Conservation (phyloP, 2,113 vertebrate genomes). For the Microcebus murinus region DNA sequence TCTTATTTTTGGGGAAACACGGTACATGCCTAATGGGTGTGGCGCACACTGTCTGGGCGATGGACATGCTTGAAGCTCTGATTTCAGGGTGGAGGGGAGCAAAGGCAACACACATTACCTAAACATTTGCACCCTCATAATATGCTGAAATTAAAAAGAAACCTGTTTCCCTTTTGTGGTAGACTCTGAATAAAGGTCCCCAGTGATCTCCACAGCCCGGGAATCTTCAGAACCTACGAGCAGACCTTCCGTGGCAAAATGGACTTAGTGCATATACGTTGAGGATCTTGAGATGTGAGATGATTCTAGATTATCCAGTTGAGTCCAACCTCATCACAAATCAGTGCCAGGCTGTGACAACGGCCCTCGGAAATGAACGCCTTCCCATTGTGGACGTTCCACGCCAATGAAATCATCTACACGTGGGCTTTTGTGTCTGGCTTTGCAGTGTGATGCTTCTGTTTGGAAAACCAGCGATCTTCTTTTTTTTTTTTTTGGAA, state of each 20-base stretch:
- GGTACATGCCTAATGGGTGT: no score
- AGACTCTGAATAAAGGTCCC: not conserved
- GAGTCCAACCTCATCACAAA: not conserved
- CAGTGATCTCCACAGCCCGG: not conserved
- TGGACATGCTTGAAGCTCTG: no score
- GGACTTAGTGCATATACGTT: not conserved
- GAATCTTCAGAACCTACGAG: not conserved
- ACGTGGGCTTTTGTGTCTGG: not conserved
- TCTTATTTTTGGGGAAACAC: no score
- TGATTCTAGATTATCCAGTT: not conserved
- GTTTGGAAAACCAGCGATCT: no score
- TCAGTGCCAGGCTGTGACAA: not conserved
- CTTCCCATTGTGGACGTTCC: not conserved
- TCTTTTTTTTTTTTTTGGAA: no score
- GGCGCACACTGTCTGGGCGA: no score
- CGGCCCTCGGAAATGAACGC: not conserved
- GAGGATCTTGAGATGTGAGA: not conserved
- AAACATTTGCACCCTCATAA: no score
- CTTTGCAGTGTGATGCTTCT: no score
- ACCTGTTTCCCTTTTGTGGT: not conserved
- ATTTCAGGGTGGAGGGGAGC: accelerated
- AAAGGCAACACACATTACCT: no score
- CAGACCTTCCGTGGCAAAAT: not conserved
- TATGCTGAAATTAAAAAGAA: no score
- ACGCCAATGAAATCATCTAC: not conserved